phyloP scores from a whole-genome alignment of 23 tunicate genomes.

The Botrylloides violaceus region DNA sequence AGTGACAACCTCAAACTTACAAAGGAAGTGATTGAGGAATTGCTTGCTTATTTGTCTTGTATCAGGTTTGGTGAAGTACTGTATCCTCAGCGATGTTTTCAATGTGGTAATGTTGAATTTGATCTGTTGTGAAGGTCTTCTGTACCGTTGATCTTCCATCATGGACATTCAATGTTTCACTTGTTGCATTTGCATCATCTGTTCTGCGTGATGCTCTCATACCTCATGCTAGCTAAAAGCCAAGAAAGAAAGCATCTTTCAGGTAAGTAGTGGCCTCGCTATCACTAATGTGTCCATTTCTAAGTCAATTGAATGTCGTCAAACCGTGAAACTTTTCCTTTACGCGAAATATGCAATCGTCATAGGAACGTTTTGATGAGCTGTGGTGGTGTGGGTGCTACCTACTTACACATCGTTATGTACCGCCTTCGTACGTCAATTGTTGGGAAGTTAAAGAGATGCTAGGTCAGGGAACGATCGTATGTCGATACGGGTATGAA shows the following conservation, averaged over 20 bases:
- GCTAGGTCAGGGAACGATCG: too few relatives aligned
- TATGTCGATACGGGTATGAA: too few relatives aligned
- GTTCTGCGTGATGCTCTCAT: slow-evolving; percentile 10
- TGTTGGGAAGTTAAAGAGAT: too few relatives aligned
- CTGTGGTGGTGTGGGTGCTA: too few relatives aligned
- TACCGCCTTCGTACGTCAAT: too few relatives aligned
- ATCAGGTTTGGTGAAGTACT: background rate
- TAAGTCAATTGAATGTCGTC: too few relatives aligned
- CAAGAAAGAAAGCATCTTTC: background rate
- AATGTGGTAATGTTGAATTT: background rate
- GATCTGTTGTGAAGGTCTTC: background rate
- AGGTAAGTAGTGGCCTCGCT: background rate
- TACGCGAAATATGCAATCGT: too few relatives aligned
- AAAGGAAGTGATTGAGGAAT: slow-evolving; percentile 8
- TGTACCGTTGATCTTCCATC: slow-evolving; percentile 10
- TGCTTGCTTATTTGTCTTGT: background rate
- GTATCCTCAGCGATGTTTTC: background rate
- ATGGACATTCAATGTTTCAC: slow-evolving; percentile 31
- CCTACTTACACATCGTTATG: too few relatives aligned
- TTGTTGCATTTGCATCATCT: slow-evolving; percentile 20
- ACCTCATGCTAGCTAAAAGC: background rate
- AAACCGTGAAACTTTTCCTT: too few relatives aligned
- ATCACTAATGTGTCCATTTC: too few relatives aligned
- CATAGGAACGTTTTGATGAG: too few relatives aligned
- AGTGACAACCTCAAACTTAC: slow-evolving; percentile 14